Base-by-base conservation (phyloP, 2,113 vertebrate genomes). In the Onychorhynchus coronatus region DNA sequence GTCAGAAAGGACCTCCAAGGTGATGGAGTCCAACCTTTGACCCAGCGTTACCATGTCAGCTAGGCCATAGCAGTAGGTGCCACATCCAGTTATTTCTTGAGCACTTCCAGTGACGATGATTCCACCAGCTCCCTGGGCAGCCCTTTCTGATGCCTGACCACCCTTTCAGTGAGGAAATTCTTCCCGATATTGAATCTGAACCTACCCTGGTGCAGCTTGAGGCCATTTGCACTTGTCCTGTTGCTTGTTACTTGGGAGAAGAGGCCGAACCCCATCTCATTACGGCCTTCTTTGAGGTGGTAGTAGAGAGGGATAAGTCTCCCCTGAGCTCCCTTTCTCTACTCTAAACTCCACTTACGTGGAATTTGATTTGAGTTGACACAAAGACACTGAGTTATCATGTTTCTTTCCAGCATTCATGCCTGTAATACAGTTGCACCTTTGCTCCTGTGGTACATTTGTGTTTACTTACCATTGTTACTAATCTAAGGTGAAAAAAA, bases 1-100 rank as follows among this genome's bases (percentile, higher is more conserved):
- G 19, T 6, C 68, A 37, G 46, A 41, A 39, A 61, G 46, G 15
- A n/a, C 39, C 20, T 39, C 46, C 46, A 61, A 25, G n/a, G 30
- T 67, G 21, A 31, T 12, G 0, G 1, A 41, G 16, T 24, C 23
- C 46, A 21, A 0, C 24, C 24, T 68, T n/a, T 47, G 47, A 55
- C 28, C 25, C 66, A 49, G 21, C 24, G 19, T 17, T 18, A 68
- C 44, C 24, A 20, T 20, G 12, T 28, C 24, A 50, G 3, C 46
- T 47, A 49, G n/a, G 14, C 33, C 8, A 35, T 28, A 12, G 46
- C 33, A 28, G 46, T 35, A 33, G 23, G 21, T 46, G 46, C 14
- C 46, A 50, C 13, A 50, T 37, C 25, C 46, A 49, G 25, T 13
- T 50, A 18, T 37, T 37, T 50, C 18, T 70, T 20, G 24, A 37